phyloP scores from a whole-genome alignment of 2,888 invertebrate species.

The Hypomecis punctinalis region DNA sequence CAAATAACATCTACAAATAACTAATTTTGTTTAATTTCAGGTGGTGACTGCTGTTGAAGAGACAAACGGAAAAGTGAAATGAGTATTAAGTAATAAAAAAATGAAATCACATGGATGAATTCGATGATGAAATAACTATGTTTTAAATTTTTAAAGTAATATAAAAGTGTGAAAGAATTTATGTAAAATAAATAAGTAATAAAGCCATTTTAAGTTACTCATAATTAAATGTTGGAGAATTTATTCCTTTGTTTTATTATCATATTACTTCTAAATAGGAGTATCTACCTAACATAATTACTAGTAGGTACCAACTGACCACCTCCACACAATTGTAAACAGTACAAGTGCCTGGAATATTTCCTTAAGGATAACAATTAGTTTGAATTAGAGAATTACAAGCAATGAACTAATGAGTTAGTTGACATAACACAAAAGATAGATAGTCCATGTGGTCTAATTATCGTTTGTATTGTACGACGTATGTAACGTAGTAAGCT shows the following conservation, averaged over 20 bases:
- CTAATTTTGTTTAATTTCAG: no score
- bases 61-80: constrained; percentile 14
- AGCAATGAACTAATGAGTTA: constrained; percentile 1
- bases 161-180: neutral
- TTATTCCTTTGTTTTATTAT: neutral
- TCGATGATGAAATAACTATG: neutral
- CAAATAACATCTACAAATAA: no score
- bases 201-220: neutral
- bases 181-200: neutral
- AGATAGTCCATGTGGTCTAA: neutral
- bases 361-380: neutral
- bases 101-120: neutral
- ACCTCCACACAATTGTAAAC: neutral
- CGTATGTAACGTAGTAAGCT: constrained; percentile 50
- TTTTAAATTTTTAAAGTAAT: neutral
- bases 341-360: neutral
- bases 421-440: neutral
- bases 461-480: neutral
- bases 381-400: neutral
- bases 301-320: neutral
- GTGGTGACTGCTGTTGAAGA: constrained; percentile 29
- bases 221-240: constrained; percentile 1
- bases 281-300: no score
- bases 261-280: neutral
- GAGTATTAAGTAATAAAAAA: neutral